Percentiles rank a stretch among this genome's conserved stretches.
Conservation (phyloP, 2,888 invertebrate species). For the Lutraria lutraria region DNA sequence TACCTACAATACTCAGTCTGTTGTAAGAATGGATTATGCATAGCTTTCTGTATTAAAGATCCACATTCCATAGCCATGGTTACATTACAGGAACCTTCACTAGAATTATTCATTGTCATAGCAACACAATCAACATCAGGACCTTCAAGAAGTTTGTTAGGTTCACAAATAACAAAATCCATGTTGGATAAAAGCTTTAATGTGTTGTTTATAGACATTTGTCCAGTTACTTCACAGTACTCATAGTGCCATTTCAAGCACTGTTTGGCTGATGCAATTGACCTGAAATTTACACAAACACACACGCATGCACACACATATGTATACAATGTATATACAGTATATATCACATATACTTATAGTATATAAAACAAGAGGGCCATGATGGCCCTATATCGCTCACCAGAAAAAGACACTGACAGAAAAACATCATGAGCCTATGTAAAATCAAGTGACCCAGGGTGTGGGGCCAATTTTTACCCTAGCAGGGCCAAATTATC, state of each 20-base stretch:
- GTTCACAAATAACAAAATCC: slow-evolving; percentile 58
- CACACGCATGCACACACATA: neutral
- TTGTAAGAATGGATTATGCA: slow-evolving; percentile 50
- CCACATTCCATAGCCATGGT: slow-evolving; percentile 44
- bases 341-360: too few species aligned
- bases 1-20: slow-evolving; percentile 55
- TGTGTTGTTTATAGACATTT: slow-evolving; percentile 53
- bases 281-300: neutral
- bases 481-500: too few species aligned
- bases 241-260: slow-evolving; percentile 33
- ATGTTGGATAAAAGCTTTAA: slow-evolving; percentile 50
- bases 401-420: too few species aligned
- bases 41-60: slow-evolving; percentile 41
- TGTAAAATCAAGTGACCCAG: too few species aligned
- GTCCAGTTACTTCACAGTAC: slow-evolving; percentile 19
- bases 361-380: neutral
- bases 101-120: slow-evolving; percentile 36
- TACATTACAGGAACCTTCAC: slow-evolving; percentile 33
- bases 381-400: neutral
- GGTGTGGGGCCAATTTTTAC: too few species aligned
- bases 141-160: slow-evolving; percentile 42
- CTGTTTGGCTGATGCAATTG: neutral
- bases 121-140: slow-evolving; percentile 51
- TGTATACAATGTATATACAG: neutral
- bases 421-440: too few species aligned